phyloP scores from a whole-genome alignment of 1,140 invertebrate species.

The Homarus americanus region DNA sequence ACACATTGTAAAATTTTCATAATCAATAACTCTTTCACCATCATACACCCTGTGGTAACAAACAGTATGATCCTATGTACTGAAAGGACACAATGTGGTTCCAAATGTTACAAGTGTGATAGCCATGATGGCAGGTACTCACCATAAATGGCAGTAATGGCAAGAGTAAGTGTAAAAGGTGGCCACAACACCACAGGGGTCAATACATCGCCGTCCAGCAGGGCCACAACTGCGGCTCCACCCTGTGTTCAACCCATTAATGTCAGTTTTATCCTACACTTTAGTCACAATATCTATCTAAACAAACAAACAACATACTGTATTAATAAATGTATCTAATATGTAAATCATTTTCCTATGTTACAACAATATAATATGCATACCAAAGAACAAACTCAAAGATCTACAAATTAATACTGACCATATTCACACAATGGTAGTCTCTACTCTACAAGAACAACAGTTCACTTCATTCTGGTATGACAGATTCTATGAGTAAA shows the following conservation, averaged over 20 bases:
- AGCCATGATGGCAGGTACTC: conserved; percentile 9
- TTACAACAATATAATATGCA: conserved; percentile 14
- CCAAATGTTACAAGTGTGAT: too few species aligned
- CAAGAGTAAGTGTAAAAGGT: conserved; percentile 65
- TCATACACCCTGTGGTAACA: neutral
- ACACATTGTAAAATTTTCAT: too few species aligned
- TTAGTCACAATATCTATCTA: neutral
- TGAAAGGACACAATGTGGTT: too few species aligned
- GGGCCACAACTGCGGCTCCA: conserved; percentile 51
- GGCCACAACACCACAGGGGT: conserved; percentile 63
- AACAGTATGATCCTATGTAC: neutral
- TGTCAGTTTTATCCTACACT: neutral
- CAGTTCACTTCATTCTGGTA: neutral
- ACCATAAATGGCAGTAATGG: conserved; percentile 66
- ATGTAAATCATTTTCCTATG: neutral
- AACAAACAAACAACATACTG: neutral
- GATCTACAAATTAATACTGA: neutral
- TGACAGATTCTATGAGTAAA: neutral
- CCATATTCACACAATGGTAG: neutral
- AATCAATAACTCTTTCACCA: neutral
- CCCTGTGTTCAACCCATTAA: conserved; percentile 21
- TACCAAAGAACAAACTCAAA: conserved; percentile 5
- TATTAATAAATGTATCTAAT: neutral
- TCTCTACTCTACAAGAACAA: neutral
- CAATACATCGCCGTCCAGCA: conserved; percentile 58